Evolutionary conservation across 1,140 invertebrate genomes (phyloP), one percentile per base, ranked within the genome.

Genomic region (Drosophila insularis): DNA sequence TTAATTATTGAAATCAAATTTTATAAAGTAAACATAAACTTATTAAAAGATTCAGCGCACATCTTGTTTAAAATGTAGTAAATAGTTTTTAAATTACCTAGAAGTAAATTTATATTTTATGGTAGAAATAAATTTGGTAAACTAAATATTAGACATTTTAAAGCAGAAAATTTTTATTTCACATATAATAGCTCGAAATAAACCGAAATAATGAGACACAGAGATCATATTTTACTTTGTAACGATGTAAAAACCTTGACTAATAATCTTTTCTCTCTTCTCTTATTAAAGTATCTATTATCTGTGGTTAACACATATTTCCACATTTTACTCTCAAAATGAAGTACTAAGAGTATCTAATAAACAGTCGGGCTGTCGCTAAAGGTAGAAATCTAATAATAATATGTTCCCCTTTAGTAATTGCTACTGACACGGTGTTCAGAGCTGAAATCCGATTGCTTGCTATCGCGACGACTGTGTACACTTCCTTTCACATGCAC

Each of bases 381-480:
- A 6, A 27, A 50, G n/a, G 43, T 50, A 50, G 43, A 50, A 50
- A 50, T 50, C 43, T 50, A 19, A 50, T 50, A 50, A 50, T 19
- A 50, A 50, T 50, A 50, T 11, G 1, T 8, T 37, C 10, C 3
- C 4, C 17, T 3, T 50, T 50, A 50, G 19, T 50, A 50, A 11
- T 50, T 50, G 7, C 17, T 19, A 50, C 43, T 50, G 43, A 21
- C 43, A 50, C 43, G 43, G 43, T 50, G 19, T 21, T 50, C 43
- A 10, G 43, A 50, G 21, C 43, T 50, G 43, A 50, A 50, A 11
- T 21, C 19, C 19, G 43, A 58, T 4, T 5, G 8, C 10, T 37
- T 58, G 65, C 73, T 76, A 0, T 19, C 56, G 3, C 72, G 13
- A 0, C 54, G 40, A 2, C 21, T 69, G 1, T 4, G 73, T 75